Conservation (phyloP, 2,888 invertebrate genomes). For the Drosophila formosana region DNA sequence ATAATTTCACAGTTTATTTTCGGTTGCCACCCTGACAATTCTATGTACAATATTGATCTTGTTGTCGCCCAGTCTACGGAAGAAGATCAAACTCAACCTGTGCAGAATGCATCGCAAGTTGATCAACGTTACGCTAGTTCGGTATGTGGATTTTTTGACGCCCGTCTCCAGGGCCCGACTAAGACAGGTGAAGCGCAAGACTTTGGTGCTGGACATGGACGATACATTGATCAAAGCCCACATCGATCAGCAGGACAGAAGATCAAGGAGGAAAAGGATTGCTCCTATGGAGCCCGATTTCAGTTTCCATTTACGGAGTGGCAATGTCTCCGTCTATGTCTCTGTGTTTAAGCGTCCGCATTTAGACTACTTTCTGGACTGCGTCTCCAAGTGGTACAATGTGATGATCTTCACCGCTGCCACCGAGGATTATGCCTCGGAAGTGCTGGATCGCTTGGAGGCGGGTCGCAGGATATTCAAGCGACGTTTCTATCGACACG, state of each 20-base stretch:
- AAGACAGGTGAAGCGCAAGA: slow-evolving; percentile 44
- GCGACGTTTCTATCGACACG: slow-evolving; percentile 37
- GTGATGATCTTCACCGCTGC: slow-evolving; percentile 44
- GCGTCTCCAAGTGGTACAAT: slow-evolving; percentile 55
- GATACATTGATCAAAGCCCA: slow-evolving; percentile 46
- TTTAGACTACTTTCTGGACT: slow-evolving; percentile 54
- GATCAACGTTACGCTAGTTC: slow-evolving; percentile 33
- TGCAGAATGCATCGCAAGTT: neutral
- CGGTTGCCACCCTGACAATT: neutral
- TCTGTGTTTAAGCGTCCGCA: slow-evolving; percentile 58
- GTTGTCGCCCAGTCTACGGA: neutral
- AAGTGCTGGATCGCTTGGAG: slow-evolving; percentile 48
- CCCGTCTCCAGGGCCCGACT: slow-evolving; percentile 34
- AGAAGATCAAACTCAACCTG: neutral
- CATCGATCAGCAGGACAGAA: neutral
- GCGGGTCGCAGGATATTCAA: slow-evolving; percentile 32
- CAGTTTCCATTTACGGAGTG: neutral
- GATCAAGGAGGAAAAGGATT: neutral
- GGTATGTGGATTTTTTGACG: slow-evolving; percentile 22
- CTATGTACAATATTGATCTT: slow-evolving; percentile 3
- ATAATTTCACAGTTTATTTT: slow-evolving; percentile 7
- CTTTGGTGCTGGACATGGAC: slow-evolving; percentile 60
- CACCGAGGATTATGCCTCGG: slow-evolving; percentile 29
- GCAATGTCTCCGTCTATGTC: slow-evolving; percentile 10
- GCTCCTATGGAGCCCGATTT: slow-evolving; percentile 29